Percentiles rank a stretch among this genome's conserved stretches.
Conservation (phyloP, 2,113 vertebrate genomes). For the Nyctibius bracteatus region DNA sequence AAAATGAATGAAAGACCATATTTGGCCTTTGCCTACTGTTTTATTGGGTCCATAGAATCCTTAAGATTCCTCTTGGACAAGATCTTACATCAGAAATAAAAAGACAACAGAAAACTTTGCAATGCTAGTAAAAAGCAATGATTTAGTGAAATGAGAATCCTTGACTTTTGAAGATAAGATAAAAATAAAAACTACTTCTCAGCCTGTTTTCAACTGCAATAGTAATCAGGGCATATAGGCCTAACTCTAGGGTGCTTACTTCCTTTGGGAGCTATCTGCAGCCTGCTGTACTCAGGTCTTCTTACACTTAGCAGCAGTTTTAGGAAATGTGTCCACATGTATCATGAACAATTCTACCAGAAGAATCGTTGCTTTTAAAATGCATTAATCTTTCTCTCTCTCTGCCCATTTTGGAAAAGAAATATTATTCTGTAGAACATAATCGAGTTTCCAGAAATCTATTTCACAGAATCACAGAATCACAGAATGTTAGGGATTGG, state of each 20-base stretch:
- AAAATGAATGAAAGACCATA: not conserved
- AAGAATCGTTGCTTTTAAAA: not conserved
- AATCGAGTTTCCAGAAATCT: not conserved
- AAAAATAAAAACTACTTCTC: conserved; percentile 39
- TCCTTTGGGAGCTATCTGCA: not conserved
- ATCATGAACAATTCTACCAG: not conserved
- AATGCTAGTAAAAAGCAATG: not conserved
- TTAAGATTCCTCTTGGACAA: not conserved
- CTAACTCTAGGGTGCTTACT: not conserved
- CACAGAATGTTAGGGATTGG: too few relatives aligned
- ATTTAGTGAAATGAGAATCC: conserved; percentile 32
- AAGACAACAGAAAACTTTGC: not conserved
- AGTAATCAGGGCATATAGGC: not conserved
- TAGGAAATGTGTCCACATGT: not conserved
- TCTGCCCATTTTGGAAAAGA: not conserved
- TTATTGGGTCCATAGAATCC: not conserved
- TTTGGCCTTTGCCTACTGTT: not conserved
- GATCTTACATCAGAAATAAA: not conserved
- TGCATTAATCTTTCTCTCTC: not conserved
- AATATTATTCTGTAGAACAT: not conserved
- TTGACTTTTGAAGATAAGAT: conserved; percentile 15
- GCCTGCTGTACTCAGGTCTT: not conserved
- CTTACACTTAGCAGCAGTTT: not conserved
- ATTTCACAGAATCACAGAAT: too few relatives aligned
- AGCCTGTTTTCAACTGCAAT: not conserved